Conservation (phyloP, 1,140 invertebrate genomes). For the Notospermus geniculatus region DNA sequence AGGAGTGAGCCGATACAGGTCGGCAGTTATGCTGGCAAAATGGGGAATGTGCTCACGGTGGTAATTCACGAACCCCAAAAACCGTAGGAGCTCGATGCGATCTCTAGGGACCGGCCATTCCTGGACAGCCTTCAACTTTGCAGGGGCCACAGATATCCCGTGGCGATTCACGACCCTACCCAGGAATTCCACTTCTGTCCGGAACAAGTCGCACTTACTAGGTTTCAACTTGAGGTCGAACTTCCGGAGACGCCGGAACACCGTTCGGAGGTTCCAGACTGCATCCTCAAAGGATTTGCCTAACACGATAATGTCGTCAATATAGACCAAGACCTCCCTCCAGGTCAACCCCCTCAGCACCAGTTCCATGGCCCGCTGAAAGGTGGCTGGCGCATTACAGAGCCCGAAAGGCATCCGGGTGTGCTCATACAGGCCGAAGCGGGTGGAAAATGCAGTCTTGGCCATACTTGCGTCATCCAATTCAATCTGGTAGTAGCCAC, state of each 20-base stretch:
- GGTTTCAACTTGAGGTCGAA: slow-evolving; percentile 16
- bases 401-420: too few species aligned
- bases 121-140: not conserved
- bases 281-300: too few species aligned
- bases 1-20: not conserved
- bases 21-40: not conserved
- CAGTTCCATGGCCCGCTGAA: too few species aligned
- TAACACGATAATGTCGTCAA: too few species aligned
- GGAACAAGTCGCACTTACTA: slow-evolving; percentile 17
- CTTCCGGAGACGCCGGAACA: too few species aligned
- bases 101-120: not conserved
- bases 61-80: not conserved
- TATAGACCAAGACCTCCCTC: too few species aligned
- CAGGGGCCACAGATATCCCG: not conserved
- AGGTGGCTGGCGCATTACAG: too few species aligned
- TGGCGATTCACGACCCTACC: not conserved
- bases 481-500: slow-evolving; percentile 4
- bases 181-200: not conserved
- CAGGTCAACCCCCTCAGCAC: too few species aligned
- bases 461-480: slow-evolving; percentile 5
- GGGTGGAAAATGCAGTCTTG: slow-evolving; percentile 17
- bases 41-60: not conserved
- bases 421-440: slow-evolving; percentile 15
- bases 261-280: too few species aligned
- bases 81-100: too few species aligned